Evolutionary conservation across 1,140 invertebrate genomes (phyloP).

Genomic region (Papilio helenus): DNA sequence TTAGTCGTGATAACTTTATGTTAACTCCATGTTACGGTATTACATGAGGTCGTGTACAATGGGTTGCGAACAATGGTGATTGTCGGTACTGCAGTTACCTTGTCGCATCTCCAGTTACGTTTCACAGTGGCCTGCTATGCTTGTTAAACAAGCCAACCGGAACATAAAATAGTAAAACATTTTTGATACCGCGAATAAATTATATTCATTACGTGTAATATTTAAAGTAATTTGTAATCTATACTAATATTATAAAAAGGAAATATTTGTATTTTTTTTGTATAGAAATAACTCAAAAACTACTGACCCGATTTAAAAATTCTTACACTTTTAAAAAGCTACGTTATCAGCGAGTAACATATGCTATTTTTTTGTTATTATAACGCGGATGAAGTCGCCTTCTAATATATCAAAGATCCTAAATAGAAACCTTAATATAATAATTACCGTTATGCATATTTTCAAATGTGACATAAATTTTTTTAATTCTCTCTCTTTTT

Average conservation of each 20-base stretch:
- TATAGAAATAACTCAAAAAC: too few relatives aligned
- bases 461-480: constrained; percentile 47
- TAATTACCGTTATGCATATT: constrained; percentile 41
- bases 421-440: not conserved
- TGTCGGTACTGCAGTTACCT: constrained; percentile 9
- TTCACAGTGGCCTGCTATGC: constrained; percentile 6
- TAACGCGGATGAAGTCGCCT: too few relatives aligned
- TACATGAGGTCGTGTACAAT: constrained; percentile 12
- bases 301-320: too few relatives aligned
- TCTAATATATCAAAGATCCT: not conserved
- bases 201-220: not conserved
- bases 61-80: constrained; percentile 11
- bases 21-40: not conserved
- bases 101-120: constrained; percentile 24
- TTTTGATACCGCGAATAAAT: not conserved
- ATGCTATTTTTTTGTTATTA: too few relatives aligned
- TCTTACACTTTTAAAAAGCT: too few relatives aligned
- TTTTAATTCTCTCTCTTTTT: constrained; percentile 40
- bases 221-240: not conserved
- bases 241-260: not conserved
- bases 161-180: not conserved
- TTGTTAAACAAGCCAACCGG: not conserved
- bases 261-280: too few relatives aligned
- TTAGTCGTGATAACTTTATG: not conserved
- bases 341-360: too few relatives aligned